Conservation (phyloP, 2,888 invertebrate genomes). For the Cynaeus angustus region DNA sequence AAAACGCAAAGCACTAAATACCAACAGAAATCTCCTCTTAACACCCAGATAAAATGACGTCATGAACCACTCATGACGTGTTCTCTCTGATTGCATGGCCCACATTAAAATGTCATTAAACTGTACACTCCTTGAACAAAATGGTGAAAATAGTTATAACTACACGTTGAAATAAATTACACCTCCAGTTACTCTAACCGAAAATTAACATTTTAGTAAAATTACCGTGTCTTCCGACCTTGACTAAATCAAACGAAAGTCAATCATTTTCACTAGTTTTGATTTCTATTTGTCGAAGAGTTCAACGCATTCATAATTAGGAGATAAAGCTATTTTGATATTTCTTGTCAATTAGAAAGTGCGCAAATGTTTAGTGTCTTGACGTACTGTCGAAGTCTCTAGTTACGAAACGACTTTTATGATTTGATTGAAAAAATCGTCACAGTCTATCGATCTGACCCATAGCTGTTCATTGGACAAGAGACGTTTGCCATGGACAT, state of each 20-base stretch:
- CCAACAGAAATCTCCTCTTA: neutral
- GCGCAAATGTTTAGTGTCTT: constrained; percentile 29
- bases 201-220: neutral
- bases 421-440: constrained; percentile 21
- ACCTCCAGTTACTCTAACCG: neutral
- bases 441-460: constrained; percentile 29
- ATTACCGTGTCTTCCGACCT: constrained; percentile 16
- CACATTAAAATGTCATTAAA: constrained; percentile 29
- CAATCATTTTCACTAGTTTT: constrained; percentile 29
- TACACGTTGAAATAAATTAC: constrained; percentile 24
- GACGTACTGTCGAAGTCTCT: constrained; percentile 27
- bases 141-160: constrained; percentile 21
- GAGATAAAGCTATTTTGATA: constrained; percentile 34
- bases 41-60: neutral
- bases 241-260: constrained; percentile 24
- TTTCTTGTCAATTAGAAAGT: constrained; percentile 32
- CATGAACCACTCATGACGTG: neutral
- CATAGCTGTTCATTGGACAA: constrained; percentile 21
- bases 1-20: too few species aligned
- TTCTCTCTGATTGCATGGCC: constrained; percentile 2
- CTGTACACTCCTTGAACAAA: constrained; percentile 16
- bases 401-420: constrained; percentile 12
- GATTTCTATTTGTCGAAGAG: constrained; percentile 40
- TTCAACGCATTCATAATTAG: constrained; percentile 43
- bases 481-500: constrained; percentile 42